phyloP scores from a whole-genome alignment of 2,113 vertebrate species.

The Trematocara zebra region DNA sequence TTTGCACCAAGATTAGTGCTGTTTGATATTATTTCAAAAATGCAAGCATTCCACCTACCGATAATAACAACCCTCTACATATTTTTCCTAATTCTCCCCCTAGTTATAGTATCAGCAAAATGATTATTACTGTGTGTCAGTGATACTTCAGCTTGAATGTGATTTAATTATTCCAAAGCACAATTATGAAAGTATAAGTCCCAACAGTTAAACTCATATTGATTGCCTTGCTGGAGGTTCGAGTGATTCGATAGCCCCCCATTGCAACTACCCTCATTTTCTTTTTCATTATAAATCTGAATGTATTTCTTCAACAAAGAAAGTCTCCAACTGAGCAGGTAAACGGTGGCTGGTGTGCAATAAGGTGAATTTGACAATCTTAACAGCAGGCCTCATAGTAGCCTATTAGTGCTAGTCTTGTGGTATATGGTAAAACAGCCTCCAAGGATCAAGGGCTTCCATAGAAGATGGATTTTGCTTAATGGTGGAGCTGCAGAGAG shows the following conservation, averaged over 20 bases:
- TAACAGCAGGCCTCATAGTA: slow-evolving; percentile 30
- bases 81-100: neutral
- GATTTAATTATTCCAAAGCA: slow-evolving; percentile 65
- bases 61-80: neutral
- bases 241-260: slow-evolving; percentile 20
- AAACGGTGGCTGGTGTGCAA: slow-evolving; percentile 36
- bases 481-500: slow-evolving; percentile 10
- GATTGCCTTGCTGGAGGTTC: slow-evolving; percentile 48
- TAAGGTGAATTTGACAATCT: slow-evolving; percentile 19
- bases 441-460: neutral
- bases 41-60: neutral
- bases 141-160: slow-evolving; percentile 56
- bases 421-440: neutral
- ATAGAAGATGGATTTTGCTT: neutral
- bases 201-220: slow-evolving; percentile 62
- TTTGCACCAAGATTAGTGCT: neutral
- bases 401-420: neutral
- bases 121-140: slow-evolving; percentile 35
- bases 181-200: slow-evolving; percentile 63
- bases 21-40: neutral
- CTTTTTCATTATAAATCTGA: slow-evolving; percentile 45
- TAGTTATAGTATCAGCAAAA: slow-evolving; percentile 13
- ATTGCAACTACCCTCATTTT: slow-evolving; percentile 4
- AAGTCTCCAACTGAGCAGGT: slow-evolving; percentile 34
- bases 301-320: slow-evolving; percentile 2